phyloP scores from a whole-genome alignment of 2,797 vertebrate species.

The Tokudaia tokunoshimensis region DNA sequence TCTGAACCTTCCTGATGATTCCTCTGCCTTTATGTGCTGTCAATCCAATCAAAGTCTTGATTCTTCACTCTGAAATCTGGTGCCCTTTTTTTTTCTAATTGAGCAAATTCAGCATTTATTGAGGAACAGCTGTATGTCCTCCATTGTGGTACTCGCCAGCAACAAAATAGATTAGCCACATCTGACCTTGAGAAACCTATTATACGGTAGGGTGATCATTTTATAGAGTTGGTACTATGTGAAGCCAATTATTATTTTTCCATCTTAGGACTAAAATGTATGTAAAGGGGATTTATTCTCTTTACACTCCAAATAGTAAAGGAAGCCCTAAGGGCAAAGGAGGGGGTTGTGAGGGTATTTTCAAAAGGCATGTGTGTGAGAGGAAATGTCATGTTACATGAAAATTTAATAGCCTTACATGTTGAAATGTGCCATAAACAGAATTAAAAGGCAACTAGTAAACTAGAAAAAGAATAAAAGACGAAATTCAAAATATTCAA shows the following conservation, averaged over 20 bases:
- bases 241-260: slow-evolving; percentile 50
- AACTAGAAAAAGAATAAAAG: slow-evolving; percentile 38
- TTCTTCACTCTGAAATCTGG: not conserved
- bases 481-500: slow-evolving; percentile 10
- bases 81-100: slow-evolving; percentile 39
- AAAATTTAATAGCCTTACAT: slow-evolving; percentile 66
- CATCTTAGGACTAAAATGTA: slow-evolving; percentile 20
- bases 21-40: not conserved
- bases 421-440: slow-evolving; percentile 35
- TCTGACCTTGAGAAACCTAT: slow-evolving; percentile 29
- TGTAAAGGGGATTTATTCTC: slow-evolving; percentile 44
- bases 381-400: slow-evolving; percentile 37
- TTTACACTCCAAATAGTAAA: slow-evolving; percentile 65
- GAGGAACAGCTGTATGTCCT: not conserved
- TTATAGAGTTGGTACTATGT: slow-evolving; percentile 13
- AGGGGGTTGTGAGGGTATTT: slow-evolving; percentile 58
- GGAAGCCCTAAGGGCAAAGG: slow-evolving; percentile 1
- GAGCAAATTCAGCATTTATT: slow-evolving; percentile 49
- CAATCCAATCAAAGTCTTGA: slow-evolving; percentile 49
- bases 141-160: slow-evolving; percentile 10
- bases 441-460: slow-evolving; percentile 57
- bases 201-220: slow-evolving; percentile 7
- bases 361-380: not conserved
- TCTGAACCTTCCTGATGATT: slow-evolving; percentile 26
- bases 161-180: slow-evolving; percentile 17